These are phyloP conservation scores for Drosophila merina DNA, from an alignment of 2,888 invertebrate genomes.

Conservation along the genomic window DNA sequence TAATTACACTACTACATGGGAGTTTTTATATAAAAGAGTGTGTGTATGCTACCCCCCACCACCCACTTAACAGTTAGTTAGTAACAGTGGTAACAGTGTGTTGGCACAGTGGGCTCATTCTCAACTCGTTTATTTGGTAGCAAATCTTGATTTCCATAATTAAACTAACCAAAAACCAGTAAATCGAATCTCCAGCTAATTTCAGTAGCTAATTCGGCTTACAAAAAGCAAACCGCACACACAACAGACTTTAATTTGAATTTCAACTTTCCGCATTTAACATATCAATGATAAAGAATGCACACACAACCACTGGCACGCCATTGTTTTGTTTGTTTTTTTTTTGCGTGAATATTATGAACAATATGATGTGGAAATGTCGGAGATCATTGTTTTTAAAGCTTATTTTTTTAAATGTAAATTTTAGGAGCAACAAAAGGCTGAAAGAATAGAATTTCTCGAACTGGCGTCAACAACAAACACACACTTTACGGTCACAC, in stretches of 20 bases:
- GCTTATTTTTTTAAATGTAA: conserved; percentile 57
- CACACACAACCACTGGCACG: conserved; percentile 33
- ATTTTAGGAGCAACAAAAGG: conserved; percentile 19
- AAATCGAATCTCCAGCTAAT: conserved; percentile 19
- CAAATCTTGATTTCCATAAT: conserved; percentile 20
- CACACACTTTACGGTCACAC: conserved; percentile 41
- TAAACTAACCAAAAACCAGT: conserved; percentile 23
- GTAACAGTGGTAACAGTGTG: conserved; percentile 14
- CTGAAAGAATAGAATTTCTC: conserved; percentile 27
- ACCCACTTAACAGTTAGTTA: conserved; percentile 2
- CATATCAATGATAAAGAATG: conserved; percentile 45
- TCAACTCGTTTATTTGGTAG: conserved; percentile 16
- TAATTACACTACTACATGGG: conserved; percentile 58
- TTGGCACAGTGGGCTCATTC: neutral
- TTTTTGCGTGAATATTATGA: conserved; percentile 23
- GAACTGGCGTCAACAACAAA: conserved; percentile 27
- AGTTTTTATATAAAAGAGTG: conserved; percentile 1
- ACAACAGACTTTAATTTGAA: conserved; percentile 22
- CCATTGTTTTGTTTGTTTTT: conserved; percentile 39
- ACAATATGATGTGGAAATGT: conserved; percentile 59
- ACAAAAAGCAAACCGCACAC: neutral
- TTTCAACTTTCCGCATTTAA: conserved; percentile 45
- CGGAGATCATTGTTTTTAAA: conserved; percentile 54
- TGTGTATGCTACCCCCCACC: neutral
- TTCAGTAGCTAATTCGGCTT: conserved; percentile 26